Conservation (phyloP, 2,113 vertebrate genomes). For the Cyprinodon tularosa region DNA sequence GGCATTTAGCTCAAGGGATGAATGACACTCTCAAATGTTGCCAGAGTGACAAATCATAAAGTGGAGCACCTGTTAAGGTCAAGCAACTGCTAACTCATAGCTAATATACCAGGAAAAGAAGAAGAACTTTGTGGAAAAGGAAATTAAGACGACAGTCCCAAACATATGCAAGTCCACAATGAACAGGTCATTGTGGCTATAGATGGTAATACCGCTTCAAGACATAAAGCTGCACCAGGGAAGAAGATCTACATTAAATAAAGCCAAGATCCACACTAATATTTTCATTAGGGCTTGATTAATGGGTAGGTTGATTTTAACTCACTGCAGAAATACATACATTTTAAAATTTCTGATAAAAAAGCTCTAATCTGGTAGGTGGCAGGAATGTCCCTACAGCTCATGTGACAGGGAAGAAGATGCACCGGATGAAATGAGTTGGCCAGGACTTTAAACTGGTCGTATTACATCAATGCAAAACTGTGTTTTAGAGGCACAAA, state of each 20-base stretch:
- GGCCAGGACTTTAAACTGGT: not conserved
- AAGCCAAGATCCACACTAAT: no score
- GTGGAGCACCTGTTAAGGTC: constrained; percentile 88
- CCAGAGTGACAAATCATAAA: constrained; percentile 78
- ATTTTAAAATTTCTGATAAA: not conserved
- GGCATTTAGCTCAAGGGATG: constrained; percentile 75
- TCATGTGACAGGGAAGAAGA: not conserved
- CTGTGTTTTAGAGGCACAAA: no score
- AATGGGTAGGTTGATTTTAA: not conserved
- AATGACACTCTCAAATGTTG: constrained; percentile 87
- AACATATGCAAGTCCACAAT: not conserved
- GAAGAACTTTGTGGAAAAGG: constrained; percentile 29
- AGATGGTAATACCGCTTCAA: constrained; percentile 45
- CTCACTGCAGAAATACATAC: not conserved
- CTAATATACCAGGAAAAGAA: constrained; percentile 69
- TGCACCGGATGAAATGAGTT: not conserved
- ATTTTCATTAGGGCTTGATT: not conserved
- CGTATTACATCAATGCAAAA: no score
- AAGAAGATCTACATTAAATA: not conserved
- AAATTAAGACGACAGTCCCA: constrained; percentile 9
- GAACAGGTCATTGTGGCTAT: constrained; percentile 56
- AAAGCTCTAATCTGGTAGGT: not conserved
- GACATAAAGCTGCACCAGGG: not conserved
- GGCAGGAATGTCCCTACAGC: not conserved
- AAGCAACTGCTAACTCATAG: constrained; percentile 87